A percentile compares a stretch with the other conserved stretches of the same genome.
These are phyloP conservation scores for Anoplopoma fimbria DNA, from an alignment of 2,113 vertebrate species.

Conservation along the genomic window DNA sequence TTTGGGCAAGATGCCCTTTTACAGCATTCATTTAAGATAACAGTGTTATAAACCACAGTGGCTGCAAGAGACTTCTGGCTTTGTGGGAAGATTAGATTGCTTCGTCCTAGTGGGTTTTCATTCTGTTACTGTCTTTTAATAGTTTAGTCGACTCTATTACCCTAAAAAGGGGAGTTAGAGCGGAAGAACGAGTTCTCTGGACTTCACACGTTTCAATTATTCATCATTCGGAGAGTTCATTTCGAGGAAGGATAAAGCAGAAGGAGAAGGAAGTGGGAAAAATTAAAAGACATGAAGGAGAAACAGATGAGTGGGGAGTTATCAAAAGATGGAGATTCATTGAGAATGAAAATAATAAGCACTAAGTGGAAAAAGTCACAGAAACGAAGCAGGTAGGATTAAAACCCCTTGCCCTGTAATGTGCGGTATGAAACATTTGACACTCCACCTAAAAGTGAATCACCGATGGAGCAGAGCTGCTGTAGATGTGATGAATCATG, in stretches of 20 bases:
- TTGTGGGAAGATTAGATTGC: constrained; percentile 57
- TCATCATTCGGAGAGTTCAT: constrained; percentile 43
- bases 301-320: constrained; percentile 10
- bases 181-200: constrained; percentile 23
- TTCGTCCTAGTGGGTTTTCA: constrained; percentile 38
- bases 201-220: constrained; percentile 57
- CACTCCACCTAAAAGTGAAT: constrained; percentile 38
- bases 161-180: constrained; percentile 21
- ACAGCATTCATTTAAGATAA: constrained; percentile 66
- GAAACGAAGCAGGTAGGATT: constrained; percentile 17
- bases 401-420: constrained; percentile 7
- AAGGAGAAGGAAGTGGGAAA: constrained; percentile 1
- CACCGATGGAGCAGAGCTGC: constrained; percentile 16
- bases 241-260: constrained; percentile 20
- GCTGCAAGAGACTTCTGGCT: constrained; percentile 49
- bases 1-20: constrained; percentile 63
- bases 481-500: constrained; percentile 59
- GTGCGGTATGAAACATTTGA: constrained; percentile 17
- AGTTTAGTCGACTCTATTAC: constrained; percentile 33
- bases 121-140: constrained; percentile 38
- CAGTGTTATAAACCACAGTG: constrained; percentile 47
- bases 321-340: constrained; percentile 22
- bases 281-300: neutral
- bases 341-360: constrained; percentile 2
- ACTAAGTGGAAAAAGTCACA: neutral